Percentiles rank a stretch among this genome's conserved stretches.
phyloP scores from a whole-genome alignment of 2,113 vertebrate species.

The Upupa epops region DNA sequence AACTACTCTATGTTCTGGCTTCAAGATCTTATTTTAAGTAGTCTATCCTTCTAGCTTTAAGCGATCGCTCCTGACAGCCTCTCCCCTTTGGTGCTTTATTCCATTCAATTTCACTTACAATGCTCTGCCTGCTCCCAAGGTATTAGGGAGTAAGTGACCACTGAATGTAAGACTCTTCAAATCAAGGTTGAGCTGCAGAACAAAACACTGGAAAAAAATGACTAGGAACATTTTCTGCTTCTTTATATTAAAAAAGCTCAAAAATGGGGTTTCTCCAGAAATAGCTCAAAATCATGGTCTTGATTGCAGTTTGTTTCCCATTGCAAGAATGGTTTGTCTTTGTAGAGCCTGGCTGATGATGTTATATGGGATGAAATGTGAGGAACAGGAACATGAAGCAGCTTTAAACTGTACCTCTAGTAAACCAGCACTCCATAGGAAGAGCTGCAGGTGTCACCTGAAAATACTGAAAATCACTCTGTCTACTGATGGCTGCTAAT shows the following conservation, averaged over 20 bases:
- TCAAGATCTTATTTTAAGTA: slow-evolving; percentile 59
- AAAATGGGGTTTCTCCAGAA: background rate
- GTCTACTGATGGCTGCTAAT: too few species aligned
- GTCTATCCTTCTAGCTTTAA: slow-evolving; percentile 38
- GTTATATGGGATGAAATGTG: background rate
- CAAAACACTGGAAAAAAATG: background rate
- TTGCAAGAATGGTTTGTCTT: background rate
- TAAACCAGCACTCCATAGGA: background rate
- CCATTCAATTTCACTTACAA: slow-evolving; percentile 52
- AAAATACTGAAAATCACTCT: background rate
- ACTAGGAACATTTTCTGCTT: background rate
- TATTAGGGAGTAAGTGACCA: slow-evolving; percentile 40
- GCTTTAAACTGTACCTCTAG: background rate
- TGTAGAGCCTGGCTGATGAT: background rate
- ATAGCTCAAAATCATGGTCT: background rate
- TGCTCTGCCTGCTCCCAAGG: background rate
- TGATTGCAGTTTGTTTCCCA: background rate
- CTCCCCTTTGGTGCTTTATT: slow-evolving; percentile 22
- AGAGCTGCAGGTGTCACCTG: background rate
- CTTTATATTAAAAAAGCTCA: background rate
- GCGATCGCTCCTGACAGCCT: slow-evolving; percentile 53
- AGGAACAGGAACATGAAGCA: background rate
- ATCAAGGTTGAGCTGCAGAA: slow-evolving; percentile 34
- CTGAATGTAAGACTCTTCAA: slow-evolving; percentile 11
- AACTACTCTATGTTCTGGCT: slow-evolving; percentile 52